Evolutionary conservation across 2,888 invertebrate species (phyloP), one percentile per base, ranked within the genome.

Genomic region (Lithophane leautieri): DNA sequence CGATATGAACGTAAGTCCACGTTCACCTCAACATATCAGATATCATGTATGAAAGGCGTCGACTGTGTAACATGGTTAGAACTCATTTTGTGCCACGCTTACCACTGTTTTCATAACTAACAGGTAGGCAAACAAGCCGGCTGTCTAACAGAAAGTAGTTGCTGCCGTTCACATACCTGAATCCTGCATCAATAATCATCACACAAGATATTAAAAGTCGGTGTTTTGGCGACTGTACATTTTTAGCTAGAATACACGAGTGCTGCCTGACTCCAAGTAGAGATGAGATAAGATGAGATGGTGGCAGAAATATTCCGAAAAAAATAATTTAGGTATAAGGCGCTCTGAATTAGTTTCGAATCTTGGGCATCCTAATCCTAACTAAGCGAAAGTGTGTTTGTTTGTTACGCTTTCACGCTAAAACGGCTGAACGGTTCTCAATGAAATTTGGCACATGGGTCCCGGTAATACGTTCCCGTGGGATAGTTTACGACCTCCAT

Each of bases 31-130:
- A 22, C 22, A 69, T 70, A 62, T 61, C 25, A 52, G 11, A 11
- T 40, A 12, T 28, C 28, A 19, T 16, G 25, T 47, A 3, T 28
- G 28, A 47, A 56, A 62, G 40, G 34, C 16, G 42, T 50, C 19
- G 50, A 50, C 50, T 19, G 19, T 50, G 7, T 50, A 0, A 52
- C 28, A 22, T 52, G 34, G 28, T n/a, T 58, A 19, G 61, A 62
- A 68, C 54, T 28, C 1, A 42, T 70, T 34, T 2, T 34, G 6
- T 50, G n/a, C 6, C 22, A 25, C 7, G 34, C 19, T 40, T 9
- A 73, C 34, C 6, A 25, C 19, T 42, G 44, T 25, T 74, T 61
- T 62, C 22, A 22, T 62, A 44, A 44, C 54, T 73, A 42, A 73
- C 52, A 34, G 62, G 12, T 63, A n/a, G 3, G 34, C 54, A 54